Percentiles rank a stretch among this genome's conserved stretches.
These are phyloP conservation scores for Siderastrea radians DNA, from an alignment of 92 coral and sea anemone species.

Conservation along the genomic window DNA sequence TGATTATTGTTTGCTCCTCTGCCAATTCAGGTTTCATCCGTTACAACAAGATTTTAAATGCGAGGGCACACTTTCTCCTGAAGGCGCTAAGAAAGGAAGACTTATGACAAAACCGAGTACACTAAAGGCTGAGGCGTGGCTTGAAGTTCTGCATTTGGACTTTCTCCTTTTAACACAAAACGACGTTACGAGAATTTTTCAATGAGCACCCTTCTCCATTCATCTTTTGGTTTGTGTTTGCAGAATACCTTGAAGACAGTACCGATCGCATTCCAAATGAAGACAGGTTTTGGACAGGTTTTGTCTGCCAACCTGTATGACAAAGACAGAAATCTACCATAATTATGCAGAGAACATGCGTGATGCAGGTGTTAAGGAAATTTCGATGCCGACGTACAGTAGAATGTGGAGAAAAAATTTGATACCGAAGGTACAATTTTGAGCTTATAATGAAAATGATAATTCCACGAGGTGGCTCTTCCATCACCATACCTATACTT, in stretches of 20 bases:
- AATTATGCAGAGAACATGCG: neutral
- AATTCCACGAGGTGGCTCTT: too few species aligned
- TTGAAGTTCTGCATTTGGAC: neutral
- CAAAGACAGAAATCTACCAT: slow-evolving; percentile 24
- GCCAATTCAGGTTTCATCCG: neutral
- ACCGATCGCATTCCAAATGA: slow-evolving; percentile 47
- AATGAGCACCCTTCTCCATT: neutral
- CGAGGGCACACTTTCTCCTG: neutral
- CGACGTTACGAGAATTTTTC: neutral
- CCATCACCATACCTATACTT: too few species aligned
- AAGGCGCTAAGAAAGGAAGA: neutral
- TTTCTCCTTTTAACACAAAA: neutral
- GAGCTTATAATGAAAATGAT: too few species aligned
- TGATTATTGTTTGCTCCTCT: neutral
- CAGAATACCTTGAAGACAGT: slow-evolving; percentile 17
- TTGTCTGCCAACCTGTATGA: slow-evolving; percentile 39
- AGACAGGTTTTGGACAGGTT: neutral
- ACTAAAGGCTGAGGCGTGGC: neutral
- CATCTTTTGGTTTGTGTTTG: neutral
- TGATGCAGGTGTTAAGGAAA: neutral
- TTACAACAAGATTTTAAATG: neutral
- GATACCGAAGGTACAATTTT: slow-evolving; percentile 1
- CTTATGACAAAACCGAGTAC: neutral
- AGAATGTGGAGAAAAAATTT: neutral
- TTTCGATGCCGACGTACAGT: neutral